Base-by-base conservation (phyloP, 1,140 invertebrate genomes). In the Brevipalpus yothersi region DNA sequence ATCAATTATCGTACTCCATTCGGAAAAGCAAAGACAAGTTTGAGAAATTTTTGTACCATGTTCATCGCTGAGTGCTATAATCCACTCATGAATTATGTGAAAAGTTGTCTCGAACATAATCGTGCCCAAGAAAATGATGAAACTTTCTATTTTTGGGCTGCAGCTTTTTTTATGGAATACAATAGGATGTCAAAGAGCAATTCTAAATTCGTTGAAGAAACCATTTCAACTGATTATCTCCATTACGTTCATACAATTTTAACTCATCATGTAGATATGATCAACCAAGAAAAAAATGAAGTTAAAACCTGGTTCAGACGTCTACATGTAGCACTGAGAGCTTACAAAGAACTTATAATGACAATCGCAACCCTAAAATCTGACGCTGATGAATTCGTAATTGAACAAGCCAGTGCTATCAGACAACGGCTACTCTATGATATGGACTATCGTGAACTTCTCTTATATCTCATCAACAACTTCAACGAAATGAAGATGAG, bases 121-220 rank as follows among this genome's bases (percentile, higher is more conserved):
- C 77, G 76, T 66, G 76, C 77, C 53, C 79, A 77, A 62, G 75
- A 63, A 31, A 72, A 87, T 68, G 91, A 96, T 73, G 85, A 92
- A 67, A 84, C 83, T 10, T 91, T 92, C 72, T 93, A 94, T 72
- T 74, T 95, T 53, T 94, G 88, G 89, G 80, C 85, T 9, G 75
- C 94, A 65, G 80, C 82, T 68, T 97, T 95, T 74, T 96, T 95
- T 71, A 92, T 95, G 87, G 86, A 93, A 72, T 95, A 96, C 72
- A 93, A 92, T 77, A 79, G 92, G 63, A 75, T 80, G 67, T 77
- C 81, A 66, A 81, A 75, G 53, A 86, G 89, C 68, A 78, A 85
- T 72, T 79, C 92, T 62, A 86, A 89, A 72, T 76, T 87, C 64
- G 81, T 94, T 57, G 86, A 82, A 70, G 86, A 91, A 76, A 90